Percentiles rank a stretch among this genome's conserved stretches.
phyloP scores from a whole-genome alignment of 2,113 vertebrate species.

The Ctenomys sociabilis region DNA sequence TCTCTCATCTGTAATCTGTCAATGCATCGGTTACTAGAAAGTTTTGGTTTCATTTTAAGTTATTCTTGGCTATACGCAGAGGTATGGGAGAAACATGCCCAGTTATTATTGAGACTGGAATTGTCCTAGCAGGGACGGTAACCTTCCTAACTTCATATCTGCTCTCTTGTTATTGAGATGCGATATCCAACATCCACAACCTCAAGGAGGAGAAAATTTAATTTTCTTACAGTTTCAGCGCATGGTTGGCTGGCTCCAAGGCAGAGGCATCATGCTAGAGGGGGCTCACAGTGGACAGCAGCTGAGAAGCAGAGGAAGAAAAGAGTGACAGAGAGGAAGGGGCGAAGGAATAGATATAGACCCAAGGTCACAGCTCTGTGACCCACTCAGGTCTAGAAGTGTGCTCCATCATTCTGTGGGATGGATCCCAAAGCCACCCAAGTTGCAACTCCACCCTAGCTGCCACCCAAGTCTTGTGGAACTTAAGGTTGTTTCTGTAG shows the following conservation, averaged over 20 bases:
- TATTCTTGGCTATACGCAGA: neutral
- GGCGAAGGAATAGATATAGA: neutral
- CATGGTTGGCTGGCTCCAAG: neutral
- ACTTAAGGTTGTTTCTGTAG: neutral
- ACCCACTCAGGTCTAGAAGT: neutral
- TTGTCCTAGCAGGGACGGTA: neutral
- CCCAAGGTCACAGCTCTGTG: neutral
- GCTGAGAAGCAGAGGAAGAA: neutral
- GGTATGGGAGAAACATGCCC: neutral
- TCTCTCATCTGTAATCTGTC: neutral
- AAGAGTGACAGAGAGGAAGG: neutral
- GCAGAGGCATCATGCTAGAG: neutral
- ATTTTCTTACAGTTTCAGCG: neutral
- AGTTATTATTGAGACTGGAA: neutral
- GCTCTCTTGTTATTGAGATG: neutral
- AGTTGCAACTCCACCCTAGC: neutral
- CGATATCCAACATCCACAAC: neutral
- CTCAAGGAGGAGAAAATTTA: neutral
- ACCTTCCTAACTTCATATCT: neutral
- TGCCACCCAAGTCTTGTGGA: neutral
- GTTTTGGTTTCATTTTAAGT: slow-evolving; percentile 23
- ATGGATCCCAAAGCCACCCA: neutral
- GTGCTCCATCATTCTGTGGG: neutral
- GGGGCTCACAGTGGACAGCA: neutral
- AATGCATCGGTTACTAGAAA: neutral